Evolutionary conservation across 37 sponge, comb jelly and placozoan genomes (phyloP).

Genomic region (Eunapius fragilis): DNA sequence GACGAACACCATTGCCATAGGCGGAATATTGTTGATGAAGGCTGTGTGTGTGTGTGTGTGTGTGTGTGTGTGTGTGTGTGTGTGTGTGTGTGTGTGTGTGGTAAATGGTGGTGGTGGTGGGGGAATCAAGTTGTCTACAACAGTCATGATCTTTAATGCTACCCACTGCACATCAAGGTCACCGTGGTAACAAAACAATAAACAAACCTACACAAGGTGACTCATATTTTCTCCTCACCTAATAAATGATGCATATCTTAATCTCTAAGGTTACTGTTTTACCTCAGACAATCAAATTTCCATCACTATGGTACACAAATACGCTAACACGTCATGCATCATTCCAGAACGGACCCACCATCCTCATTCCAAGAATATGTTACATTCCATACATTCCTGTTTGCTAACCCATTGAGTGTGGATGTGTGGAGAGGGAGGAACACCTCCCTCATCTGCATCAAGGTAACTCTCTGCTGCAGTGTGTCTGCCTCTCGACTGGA

Average conservation of each 20-base stretch:
- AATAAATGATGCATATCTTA: too few relatives aligned
- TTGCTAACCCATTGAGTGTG: conserved; percentile 59
- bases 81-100: conserved; percentile 40
- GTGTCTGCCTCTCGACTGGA: not conserved
- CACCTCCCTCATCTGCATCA: conserved; percentile 36
- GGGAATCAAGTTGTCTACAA: too few relatives aligned
- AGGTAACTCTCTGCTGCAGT: not conserved
- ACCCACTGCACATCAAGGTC: too few relatives aligned
- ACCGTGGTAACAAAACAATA: too few relatives aligned
- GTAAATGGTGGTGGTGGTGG: too few relatives aligned
- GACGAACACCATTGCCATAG: conserved; percentile 65
- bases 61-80: not conserved
- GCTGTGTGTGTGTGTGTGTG: conserved; percentile 18
- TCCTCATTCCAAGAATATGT: too few relatives aligned
- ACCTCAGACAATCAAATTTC: not conserved
- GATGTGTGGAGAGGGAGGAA: conserved; percentile 59
- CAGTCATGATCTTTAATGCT: too few relatives aligned
- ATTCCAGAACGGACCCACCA: not conserved
- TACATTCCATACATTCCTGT: too few relatives aligned
- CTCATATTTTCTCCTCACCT: too few relatives aligned
- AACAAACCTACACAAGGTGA: too few relatives aligned
- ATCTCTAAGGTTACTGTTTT: too few relatives aligned
- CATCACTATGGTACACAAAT: not conserved
- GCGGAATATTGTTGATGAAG: conserved; percentile 75
- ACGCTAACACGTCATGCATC: not conserved